phyloP scores from a whole-genome alignment of 2,888 invertebrate genomes.

The Timema podura region DNA sequence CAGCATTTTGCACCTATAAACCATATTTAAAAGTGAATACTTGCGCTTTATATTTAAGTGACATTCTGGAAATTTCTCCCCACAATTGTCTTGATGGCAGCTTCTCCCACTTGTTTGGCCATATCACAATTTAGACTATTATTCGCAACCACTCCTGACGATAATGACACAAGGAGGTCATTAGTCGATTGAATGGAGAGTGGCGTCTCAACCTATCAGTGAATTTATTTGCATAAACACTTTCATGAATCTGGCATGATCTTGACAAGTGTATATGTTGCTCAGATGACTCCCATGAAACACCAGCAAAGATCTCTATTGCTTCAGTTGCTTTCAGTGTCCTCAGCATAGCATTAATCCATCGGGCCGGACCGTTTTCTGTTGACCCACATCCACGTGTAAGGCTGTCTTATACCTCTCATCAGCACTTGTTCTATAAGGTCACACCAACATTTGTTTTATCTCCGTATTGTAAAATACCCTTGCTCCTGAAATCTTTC shows the following conservation, averaged over 20 bases:
- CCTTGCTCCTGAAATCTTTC: too few species aligned
- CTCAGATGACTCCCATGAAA: constrained; percentile 9
- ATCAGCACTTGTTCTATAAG: constrained; percentile 10
- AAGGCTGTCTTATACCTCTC: constrained; percentile 2
- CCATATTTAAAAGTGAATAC: constrained; percentile 4
- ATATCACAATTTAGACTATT: not conserved
- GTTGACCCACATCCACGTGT: constrained; percentile 4
- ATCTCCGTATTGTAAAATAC: too few species aligned
- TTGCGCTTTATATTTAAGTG: not conserved
- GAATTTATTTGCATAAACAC: constrained; percentile 6
- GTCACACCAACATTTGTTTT: not conserved
- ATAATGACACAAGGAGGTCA: constrained; percentile 1
- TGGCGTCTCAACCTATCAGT: not conserved
- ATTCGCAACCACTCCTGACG: constrained; percentile 1
- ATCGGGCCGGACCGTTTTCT: not conserved
- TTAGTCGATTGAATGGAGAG: constrained; percentile 1
- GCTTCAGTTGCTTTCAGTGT: constrained; percentile 7
- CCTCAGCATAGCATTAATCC: constrained; percentile 11
- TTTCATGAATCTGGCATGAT: constrained; percentile 11
- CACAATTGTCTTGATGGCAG: constrained; percentile 7
- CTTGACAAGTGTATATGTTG: constrained; percentile 15
- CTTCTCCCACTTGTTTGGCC: constrained; percentile 2
- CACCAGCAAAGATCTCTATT: not conserved
- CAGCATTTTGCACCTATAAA: too few species aligned
- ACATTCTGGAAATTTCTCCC: not conserved